Conservation (phyloP, 2,113 vertebrate species). For the Pitta sordida region DNA sequence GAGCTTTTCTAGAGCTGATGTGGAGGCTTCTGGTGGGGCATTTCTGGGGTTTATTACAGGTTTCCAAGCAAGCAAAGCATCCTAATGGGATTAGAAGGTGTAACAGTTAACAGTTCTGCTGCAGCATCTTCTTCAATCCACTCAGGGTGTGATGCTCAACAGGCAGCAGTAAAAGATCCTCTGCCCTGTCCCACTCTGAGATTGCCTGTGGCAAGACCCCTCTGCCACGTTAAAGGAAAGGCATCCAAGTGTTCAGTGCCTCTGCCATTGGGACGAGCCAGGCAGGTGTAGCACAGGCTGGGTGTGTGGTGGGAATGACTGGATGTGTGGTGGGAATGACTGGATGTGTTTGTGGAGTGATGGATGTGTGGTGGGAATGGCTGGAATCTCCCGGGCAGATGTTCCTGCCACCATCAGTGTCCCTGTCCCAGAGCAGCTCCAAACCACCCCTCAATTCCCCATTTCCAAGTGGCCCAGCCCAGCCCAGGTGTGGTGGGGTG, state of each 20-base stretch:
- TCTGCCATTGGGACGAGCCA: rapidly evolving
- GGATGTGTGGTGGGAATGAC: neutral
- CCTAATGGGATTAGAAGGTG: neutral
- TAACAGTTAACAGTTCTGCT: neutral
- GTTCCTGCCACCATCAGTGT: neutral
- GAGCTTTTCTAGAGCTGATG: neutral
- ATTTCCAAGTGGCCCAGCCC: neutral
- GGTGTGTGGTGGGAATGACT: neutral
- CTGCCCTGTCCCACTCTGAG: rapidly evolving
- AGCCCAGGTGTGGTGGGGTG: neutral
- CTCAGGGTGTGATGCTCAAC: neutral
- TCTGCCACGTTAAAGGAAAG: rapidly evolving
- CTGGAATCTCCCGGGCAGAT: neutral
- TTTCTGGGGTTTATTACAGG: neutral
- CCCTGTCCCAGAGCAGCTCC: neutral
- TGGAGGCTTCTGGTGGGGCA: neutral
- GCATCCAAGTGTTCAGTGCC: rapidly evolving
- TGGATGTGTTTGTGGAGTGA: too few relatives aligned
- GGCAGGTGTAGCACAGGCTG: neutral
- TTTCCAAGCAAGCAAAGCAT: neutral
- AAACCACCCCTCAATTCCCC: neutral
- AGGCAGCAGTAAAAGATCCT: neutral
- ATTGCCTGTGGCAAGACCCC: neutral
- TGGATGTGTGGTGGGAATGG: neutral
- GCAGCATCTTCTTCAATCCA: neutral